Base-by-base conservation (phyloP, 1,140 invertebrate genomes). In the Macrobrachium rosenbergii region DNA sequence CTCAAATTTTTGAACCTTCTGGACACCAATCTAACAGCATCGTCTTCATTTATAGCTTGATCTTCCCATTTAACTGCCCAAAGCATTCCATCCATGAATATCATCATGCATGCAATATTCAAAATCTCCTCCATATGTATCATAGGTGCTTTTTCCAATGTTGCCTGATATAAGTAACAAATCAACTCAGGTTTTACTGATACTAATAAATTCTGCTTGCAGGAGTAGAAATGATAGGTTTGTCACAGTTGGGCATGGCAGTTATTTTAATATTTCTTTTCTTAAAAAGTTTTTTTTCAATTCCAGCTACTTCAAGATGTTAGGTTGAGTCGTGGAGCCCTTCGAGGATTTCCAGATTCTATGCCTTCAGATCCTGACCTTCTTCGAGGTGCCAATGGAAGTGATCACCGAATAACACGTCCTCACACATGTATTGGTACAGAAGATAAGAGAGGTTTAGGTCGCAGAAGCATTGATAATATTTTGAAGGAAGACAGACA, bases 401-500 rank as follows among this genome's bases (percentile, higher is more conserved):
- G 37, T 16, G 88, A 86, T 17, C 67, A 52, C 19, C 67, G 88
- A 45, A 28, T 37, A 16, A 52, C 60, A 14, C 67, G 88, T 11
- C 88, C 83, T 17, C 83, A 86, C 59, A 89, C 88, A 23, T 89
- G 79, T 37, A 89, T 89, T 82, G 88, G 83, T 10, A 86, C 88
- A 23, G 83, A 84, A 37, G 78, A 82, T 28, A 89, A 89, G 77
- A 45, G 21, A 5, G 52, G 64, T 0, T 7, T 72, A 21, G 60
- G 37, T 52, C 10, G 81, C 64, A 17, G 78, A 69, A 59, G 72
- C 45, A 60, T n/a, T 45, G 62, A n/a, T 77, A 11, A 58, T 58
- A 58, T 45, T 59, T 63, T 59, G n/a, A 37, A n/a, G 52, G 17
- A 67, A 80, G 28, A 37, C n/a, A 21, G 84, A 80, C 19, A 23